Percentiles rank a stretch among this genome's conserved stretches.
phyloP scores from a whole-genome alignment of 1,140 invertebrate species.

The Brevipalpus yothersi region DNA sequence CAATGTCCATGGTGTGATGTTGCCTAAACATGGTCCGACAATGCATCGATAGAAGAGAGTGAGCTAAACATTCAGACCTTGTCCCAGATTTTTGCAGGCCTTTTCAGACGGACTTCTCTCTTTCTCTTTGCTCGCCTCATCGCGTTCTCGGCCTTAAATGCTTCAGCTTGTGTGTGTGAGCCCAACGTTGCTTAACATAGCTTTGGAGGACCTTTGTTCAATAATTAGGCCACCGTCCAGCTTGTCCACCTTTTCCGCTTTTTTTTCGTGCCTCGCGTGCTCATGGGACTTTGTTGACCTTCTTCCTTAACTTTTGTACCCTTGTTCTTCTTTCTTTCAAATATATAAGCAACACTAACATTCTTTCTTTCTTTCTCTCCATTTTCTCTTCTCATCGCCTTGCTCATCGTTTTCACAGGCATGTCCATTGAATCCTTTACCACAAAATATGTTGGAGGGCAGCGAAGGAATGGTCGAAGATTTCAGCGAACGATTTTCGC shows the following conservation, averaged over 20 bases:
- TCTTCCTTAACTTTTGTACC: too few species aligned
- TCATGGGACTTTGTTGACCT: too few species aligned
- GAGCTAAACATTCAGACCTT: background rate
- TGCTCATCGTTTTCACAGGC: slow-evolving; percentile 45
- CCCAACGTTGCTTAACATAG: too few species aligned
- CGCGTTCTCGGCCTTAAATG: too few species aligned
- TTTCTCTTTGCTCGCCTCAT: background rate
- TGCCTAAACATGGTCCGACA: too few species aligned
- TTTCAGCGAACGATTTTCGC: slow-evolving; percentile 76
- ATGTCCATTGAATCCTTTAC: slow-evolving; percentile 71
- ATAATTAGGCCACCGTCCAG: too few species aligned
- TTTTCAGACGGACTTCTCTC: background rate
- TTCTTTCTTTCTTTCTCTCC: background rate
- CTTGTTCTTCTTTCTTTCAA: background rate
- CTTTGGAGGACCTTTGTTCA: too few species aligned
- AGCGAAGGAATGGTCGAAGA: slow-evolving; percentile 38
- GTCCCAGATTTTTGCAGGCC: background rate
- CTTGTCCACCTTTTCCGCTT: too few species aligned
- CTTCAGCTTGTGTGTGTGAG: too few species aligned
- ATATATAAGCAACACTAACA: background rate
- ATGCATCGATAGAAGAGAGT: too few species aligned
- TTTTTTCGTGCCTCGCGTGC: too few species aligned
- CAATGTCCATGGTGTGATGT: too few species aligned
- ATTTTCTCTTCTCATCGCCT: background rate
- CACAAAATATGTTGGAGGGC: slow-evolving; percentile 27